These are phyloP conservation scores for Trichosurus vulpecula DNA, from an alignment of 2,797 vertebrate genomes.

Conservation along the genomic window DNA sequence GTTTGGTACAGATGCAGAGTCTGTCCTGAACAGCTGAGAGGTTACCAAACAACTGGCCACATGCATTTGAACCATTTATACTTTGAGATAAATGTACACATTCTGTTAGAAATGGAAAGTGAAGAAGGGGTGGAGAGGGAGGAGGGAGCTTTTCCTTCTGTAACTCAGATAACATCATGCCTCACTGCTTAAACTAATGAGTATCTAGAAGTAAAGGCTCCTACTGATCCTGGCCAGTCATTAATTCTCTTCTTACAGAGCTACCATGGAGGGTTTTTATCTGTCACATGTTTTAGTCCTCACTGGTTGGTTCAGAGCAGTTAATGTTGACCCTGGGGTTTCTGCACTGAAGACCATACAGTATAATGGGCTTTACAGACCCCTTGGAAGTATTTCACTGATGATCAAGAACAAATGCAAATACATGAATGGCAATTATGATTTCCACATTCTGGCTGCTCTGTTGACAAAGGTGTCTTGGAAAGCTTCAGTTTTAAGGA, in stretches of 20 bases:
- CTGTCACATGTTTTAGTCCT: constrained; percentile 60
- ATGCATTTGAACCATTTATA: constrained; percentile 75
- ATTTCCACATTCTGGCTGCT: constrained; percentile 20
- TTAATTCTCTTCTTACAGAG: constrained; percentile 67
- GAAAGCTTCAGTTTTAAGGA: constrained; percentile 41
- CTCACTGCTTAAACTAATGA: constrained; percentile 67
- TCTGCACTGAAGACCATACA: constrained; percentile 33
- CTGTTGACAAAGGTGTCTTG: constrained; percentile 3
- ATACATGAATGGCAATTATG: constrained; percentile 28
- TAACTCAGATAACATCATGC: constrained; percentile 69
- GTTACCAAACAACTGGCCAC: constrained; percentile 71
- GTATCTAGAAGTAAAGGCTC: constrained; percentile 69
- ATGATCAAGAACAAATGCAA: constrained; percentile 33
- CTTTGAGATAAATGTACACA: constrained; percentile 76
- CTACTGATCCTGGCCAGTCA: constrained; percentile 69
- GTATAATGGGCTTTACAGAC: constrained; percentile 51
- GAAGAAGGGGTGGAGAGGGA: constrained; percentile 13
- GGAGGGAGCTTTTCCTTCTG: constrained; percentile 37
- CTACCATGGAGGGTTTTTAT: constrained; percentile 58
- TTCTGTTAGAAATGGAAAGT: constrained; percentile 76
- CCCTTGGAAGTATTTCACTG: constrained; percentile 50
- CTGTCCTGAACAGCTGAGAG: constrained; percentile 62
- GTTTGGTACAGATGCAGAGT: constrained; percentile 67
- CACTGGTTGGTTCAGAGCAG: constrained; percentile 64
- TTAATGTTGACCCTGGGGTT: constrained; percentile 48